Conservation (phyloP, 2,113 vertebrate genomes). For the Furnarius figulus region DNA sequence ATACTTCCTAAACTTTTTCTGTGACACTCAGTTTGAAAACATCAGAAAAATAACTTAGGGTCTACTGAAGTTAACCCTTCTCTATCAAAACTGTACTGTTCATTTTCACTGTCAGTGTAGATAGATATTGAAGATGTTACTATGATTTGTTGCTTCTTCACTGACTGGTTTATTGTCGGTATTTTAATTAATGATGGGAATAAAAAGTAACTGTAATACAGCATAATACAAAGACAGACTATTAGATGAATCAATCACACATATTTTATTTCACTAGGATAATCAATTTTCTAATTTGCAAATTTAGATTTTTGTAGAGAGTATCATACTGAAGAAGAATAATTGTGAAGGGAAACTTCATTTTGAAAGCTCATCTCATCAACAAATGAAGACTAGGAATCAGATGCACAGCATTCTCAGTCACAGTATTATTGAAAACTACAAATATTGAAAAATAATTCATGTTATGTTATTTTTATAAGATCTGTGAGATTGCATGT, state of each 20-base stretch:
- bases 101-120: not conserved
- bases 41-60: not conserved
- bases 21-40: not conserved
- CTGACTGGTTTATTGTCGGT: slow-evolving; percentile 21
- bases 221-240: not conserved
- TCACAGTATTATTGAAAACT: not conserved
- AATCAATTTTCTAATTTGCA: slow-evolving; percentile 40
- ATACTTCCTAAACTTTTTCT: not conserved
- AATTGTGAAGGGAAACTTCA: not conserved
- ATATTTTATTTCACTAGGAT: slow-evolving; percentile 20
- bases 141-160: slow-evolving; percentile 9
- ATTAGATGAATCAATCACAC: slow-evolving; percentile 37
- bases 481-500: not conserved
- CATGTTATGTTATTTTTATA: not conserved
- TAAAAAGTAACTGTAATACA: slow-evolving; percentile 1
- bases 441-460: not conserved
- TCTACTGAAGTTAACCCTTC: not conserved
- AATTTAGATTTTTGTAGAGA: slow-evolving; percentile 15
- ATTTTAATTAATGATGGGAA: slow-evolving; percentile 58
- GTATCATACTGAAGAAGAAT: slow-evolving; percentile 18
- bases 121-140: not conserved
- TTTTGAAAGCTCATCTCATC: slow-evolving; percentile 28
- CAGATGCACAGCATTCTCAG: not conserved
- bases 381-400: not conserved
- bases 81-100: not conserved